phyloP scores from a whole-genome alignment of 2,888 invertebrate species.

The Plebejus anna region DNA sequence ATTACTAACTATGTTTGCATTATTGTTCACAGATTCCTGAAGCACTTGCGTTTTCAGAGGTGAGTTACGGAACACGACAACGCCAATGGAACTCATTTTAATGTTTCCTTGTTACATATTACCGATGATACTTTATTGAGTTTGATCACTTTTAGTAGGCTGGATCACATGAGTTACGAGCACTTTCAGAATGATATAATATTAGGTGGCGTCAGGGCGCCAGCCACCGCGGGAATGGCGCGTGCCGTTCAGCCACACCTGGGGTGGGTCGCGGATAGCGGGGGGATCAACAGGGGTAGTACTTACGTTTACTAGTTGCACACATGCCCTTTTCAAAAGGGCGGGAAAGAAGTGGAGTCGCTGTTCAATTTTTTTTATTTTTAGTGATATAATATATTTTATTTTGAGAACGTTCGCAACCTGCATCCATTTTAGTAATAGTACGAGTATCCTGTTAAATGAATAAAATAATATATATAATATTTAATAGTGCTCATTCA shows the following conservation, averaged over 20 bases:
- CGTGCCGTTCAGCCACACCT: constrained; percentile 75
- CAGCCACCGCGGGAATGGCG: constrained; percentile 74
- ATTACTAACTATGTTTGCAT: constrained; percentile 75
- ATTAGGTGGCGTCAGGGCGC: constrained; percentile 73
- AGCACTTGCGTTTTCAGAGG: constrained; percentile 82
- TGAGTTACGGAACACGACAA: constrained; percentile 81
- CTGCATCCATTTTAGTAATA: too few relatives aligned
- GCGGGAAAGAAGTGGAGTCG: constrained; percentile 59
- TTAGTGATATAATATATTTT: background rate
- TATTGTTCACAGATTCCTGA: constrained; percentile 82
- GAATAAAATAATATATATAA: too few relatives aligned
- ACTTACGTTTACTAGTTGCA: constrained; percentile 78
- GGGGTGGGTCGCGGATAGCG: constrained; percentile 62
- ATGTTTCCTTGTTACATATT: constrained; percentile 60
- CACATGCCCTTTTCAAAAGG: constrained; percentile 75
- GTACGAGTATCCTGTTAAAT: too few relatives aligned
- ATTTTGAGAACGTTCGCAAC: background rate
- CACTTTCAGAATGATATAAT: constrained; percentile 51
- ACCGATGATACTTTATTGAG: constrained; percentile 54
- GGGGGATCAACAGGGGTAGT: constrained; percentile 79
- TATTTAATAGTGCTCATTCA: too few relatives aligned
- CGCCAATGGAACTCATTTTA: constrained; percentile 79
- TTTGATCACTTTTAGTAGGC: constrained; percentile 43
- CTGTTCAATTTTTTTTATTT: constrained; percentile 42
- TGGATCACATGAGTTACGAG: constrained; percentile 52